Evolutionary conservation across 2,797 vertebrate genomes (phyloP), one percentile per base, ranked within the genome.

Genomic region (Sibirionetta formosa): DNA sequence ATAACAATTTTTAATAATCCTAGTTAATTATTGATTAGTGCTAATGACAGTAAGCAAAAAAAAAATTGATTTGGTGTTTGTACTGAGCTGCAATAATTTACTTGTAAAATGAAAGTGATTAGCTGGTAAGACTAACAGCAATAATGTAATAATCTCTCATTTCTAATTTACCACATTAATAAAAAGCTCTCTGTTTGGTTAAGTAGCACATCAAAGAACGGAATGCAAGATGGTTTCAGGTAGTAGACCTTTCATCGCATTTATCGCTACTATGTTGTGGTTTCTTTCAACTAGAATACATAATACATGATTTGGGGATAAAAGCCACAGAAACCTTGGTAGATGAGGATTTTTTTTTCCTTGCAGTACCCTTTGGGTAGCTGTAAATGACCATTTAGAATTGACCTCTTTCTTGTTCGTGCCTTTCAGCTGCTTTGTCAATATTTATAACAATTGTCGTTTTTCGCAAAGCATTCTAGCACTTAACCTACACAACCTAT

Each of bases 21-120:
- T 89, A 83, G 75, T 91, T 85, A 71, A 83, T 94, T 92, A 94
- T 78, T 94, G 80, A 95, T 92, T 91, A 85, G 20, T 79, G 38
- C 54, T 94, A 94, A 90, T 91, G 89, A 81, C 76, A 90, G 29
- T 64, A 89, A 78, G 36, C 75, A 91, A 92, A 91, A 79, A 85
- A 69, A 91, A 79, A 85, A 69, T 14, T 81, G 14, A 87, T 93
- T 87, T 92, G 50, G 65, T 94, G 61, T 94, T 96, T 90, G 46
- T 81, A 75, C n/a, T 79, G 46, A 93, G 70, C 60, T 87, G 72
- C 92, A 96, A 85, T 93, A 68, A 90, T 87, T 92, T 90, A 70
- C 61, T 78, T 80, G 48, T 51, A 72, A 80, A 95, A 93, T 91
- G 40, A 73, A 87, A 93, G 79, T 6, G 31, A 83, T 93, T 93